Percentiles rank a stretch among this genome's conserved stretches.
phyloP scores from a whole-genome alignment of 2,113 vertebrate species.

The Ophthalmotilapia sp. region DNA sequence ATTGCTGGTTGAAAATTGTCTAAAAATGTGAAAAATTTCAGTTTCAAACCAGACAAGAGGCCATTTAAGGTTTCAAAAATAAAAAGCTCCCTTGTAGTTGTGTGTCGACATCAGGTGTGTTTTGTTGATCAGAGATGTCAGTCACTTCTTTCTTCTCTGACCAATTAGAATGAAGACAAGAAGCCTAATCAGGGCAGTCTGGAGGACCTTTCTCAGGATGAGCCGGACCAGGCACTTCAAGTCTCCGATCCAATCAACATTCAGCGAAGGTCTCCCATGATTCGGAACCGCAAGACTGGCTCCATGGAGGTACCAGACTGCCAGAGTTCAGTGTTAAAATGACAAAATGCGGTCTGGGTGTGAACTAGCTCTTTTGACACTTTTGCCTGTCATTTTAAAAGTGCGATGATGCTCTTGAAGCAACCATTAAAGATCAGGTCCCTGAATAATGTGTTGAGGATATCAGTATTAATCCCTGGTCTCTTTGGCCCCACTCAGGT shows the following conservation, averaged over 20 bases:
- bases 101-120: neutral
- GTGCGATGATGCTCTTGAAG: neutral
- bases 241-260: constrained; percentile 74
- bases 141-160: neutral
- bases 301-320: constrained; percentile 89
- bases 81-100: neutral
- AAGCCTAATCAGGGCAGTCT: constrained; percentile 85
- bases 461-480: neutral
- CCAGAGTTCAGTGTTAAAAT: neutral
- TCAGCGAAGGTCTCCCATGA: constrained; percentile 80
- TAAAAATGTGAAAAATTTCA: neutral
- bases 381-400: neutral
- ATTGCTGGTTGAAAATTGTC: neutral
- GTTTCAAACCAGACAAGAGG: neutral
- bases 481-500: constrained; percentile 73
- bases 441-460: neutral
- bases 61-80: neutral
- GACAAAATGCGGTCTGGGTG: neutral
- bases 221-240: constrained; percentile 70
- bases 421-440: neutral
- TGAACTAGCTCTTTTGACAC: neutral
- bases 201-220: constrained; percentile 83
- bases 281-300: constrained; percentile 84
- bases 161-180: constrained; percentile 82
- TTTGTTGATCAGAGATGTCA: neutral